Evolutionary conservation across 92 coral and sea anemone genomes (phyloP), one percentile per base, ranked within the genome.

Genomic region (Galaxea fascicularis): DNA sequence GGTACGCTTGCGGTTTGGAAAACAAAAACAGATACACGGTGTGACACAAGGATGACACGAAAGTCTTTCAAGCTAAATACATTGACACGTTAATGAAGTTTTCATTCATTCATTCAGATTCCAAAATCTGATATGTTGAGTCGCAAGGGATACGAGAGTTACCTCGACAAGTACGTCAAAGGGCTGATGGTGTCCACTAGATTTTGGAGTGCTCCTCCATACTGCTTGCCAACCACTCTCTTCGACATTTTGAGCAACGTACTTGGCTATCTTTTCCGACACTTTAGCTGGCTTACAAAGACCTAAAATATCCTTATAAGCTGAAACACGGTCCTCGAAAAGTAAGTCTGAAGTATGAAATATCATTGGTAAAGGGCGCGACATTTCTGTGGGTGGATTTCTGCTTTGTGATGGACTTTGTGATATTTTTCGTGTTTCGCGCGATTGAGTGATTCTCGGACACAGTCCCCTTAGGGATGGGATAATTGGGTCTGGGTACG

Each of bases 101-200:
- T n/a, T n/a, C n/a, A n/a, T n/a, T n/a, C n/a, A n/a, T n/a, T n/a
- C n/a, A n/a, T n/a, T 35, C 3, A 35, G 41, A 35, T 35, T 35
- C 41, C 41, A 35, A 35, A 35, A 2, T 35, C 6, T 2, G 41
- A 35, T 35, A 35, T 35, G 41, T 35, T 35, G 41, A 35, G 41
- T 35, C 41, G 41, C 41, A 35, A 2, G 41, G 41, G 41, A 35
- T 35, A 35, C 6, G 6, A 35, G 46, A 9, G 66, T 47, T 79
- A 94, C 98, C 98, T 95, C 95, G 9, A 95, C 95, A 15, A 94
- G 89, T 13, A 95, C 91, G 84, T 95, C 97, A 60, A 89, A 95
- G 26, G 88, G 78, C 29, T 86, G 88, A 10, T 83, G 47, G 0
- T 80, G 79, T 12, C 90, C 90, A 59, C 81, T 89, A 45, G 88